Conservation (phyloP, 2,797 vertebrate species). For the Sitta carolinensis region DNA sequence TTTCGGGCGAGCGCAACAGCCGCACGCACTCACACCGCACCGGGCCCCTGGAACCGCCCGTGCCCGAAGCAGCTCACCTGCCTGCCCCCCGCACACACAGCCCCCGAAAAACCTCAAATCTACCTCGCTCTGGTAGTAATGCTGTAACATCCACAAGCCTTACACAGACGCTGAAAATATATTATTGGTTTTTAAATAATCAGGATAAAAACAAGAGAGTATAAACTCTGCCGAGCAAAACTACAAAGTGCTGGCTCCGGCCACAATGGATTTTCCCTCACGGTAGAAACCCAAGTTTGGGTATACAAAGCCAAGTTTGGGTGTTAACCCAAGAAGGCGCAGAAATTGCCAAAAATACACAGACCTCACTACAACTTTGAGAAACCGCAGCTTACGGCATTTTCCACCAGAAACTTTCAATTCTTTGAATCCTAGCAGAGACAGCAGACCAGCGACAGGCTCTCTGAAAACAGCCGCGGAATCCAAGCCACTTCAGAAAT, state of each 20-base stretch:
- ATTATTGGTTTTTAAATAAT: not conserved
- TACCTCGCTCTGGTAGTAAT: accelerated
- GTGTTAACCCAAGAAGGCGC: not conserved
- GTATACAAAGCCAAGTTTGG: not conserved
- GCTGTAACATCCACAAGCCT: not conserved
- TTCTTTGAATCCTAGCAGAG: not conserved
- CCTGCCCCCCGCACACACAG: not conserved
- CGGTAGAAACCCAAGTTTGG: not conserved
- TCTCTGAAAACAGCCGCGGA: not conserved
- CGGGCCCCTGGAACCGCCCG: not conserved
- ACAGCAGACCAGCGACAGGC: not conserved
- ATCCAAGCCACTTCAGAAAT: not conserved
- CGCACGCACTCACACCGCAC: not conserved
- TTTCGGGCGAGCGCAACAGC: not conserved
- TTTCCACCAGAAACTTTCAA: not conserved
- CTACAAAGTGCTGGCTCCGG: accelerated
- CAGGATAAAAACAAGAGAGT: not conserved
- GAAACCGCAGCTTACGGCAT: not conserved
- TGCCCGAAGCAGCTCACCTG: not conserved
- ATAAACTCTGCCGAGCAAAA: not conserved
- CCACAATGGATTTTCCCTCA: not conserved
- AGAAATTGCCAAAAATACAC: not conserved
- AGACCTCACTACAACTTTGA: not conserved
- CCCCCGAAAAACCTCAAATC: not conserved
- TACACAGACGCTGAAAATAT: not conserved